Evolutionary conservation across 2,113 vertebrate genomes (phyloP), one percentile per base, ranked within the genome.

Genomic region (Nesogale talazaci): DNA sequence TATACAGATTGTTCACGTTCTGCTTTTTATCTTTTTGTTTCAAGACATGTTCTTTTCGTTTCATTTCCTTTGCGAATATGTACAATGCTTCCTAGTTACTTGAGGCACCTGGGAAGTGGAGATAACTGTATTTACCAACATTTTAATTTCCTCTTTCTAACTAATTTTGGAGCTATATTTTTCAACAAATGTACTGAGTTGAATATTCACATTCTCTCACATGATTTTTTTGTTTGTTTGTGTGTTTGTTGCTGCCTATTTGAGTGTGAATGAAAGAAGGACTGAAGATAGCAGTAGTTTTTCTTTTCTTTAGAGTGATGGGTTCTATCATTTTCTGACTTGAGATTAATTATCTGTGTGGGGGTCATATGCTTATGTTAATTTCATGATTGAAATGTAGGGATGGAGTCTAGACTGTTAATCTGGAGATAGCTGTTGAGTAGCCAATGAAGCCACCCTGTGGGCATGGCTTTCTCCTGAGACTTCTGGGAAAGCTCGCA

Each of bases 1-100:
- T 74, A 38, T 63, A 23, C 19, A 72, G n/a, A 89, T 78, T 80
- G 86, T 77, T 77, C 40, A 83, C 59, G 82, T 89, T 52, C 46
- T 52, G 46, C 46, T 52, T 52, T 83, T 69, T 88, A 34, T 31
- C 16, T 84, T 78, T 1, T 20, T 69, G 17, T 57, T 94, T 95
- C 15, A 84, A 14, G 23, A 74, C 12, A 38, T 76, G 3, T 2
- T 84, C 52, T 89, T 82, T 89, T 89, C 25, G 63, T 29, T 81
- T 69, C 75, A 6, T 81, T 74, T 84, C 19, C 74, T 91, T 91
- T 83, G 20, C 36, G 95, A 81, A 74, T 36, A 1, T 61, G 0
- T 67, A 46, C 59, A 80, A 34, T 65, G 0, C 16, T 79, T 86
- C 88, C 22, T 74, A 34, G 11, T 79, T 38, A 22, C 23, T 8